Base-by-base conservation (phyloP, 1,140 invertebrate genomes). In the Sycophaga agraensis region DNA sequence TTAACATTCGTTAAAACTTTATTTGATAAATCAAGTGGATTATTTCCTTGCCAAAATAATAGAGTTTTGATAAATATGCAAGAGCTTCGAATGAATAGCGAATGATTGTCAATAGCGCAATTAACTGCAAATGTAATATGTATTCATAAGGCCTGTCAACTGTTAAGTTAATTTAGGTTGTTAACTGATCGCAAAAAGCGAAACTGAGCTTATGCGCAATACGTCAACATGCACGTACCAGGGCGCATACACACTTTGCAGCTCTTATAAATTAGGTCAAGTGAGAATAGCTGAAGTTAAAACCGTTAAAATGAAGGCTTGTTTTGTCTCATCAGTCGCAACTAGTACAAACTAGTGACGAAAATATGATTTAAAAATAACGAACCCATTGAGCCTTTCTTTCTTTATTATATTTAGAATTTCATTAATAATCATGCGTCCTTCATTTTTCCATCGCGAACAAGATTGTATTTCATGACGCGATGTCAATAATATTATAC, bases 201-300 rank as follows among this genome's bases (percentile, higher is more conserved):
- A 35, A 45, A 22, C 34, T 12, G 6, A 17, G 16, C 37, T 12
- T 34, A 49, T 50, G 55, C 43, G 21, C 19, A 34, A 48, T 26
- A 53, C 40, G 58, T 53, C 58, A 61, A 54, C 51, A 19, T 26
- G 7, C 16, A 14, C 35, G 19, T 28, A 28, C 14, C 12, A 5
- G 5, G 12, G 7, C 16, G 11, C 28, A 31, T 11, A 31, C 28
- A 31, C 28, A 31, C 28, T n/a, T n/a, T n/a, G 21, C 12, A 46
- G 40, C 49, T 39, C 39, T 46, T 2, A 28, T 39, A 51, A 57
- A 63, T 50, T 57, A 46, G 61, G 39, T 58, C 31, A 58, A 58
- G 39, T 56, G 48, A 58, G 46, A 63, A 63, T 54, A 56, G 48
- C 54, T 61, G 50, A 63, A 31, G 53, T 45, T 57, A 43, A 63